A percentile compares a stretch with the other conserved stretches of the same genome.
Conservation (phyloP, 2,888 invertebrate species). For the Drosophila austrosaltans region DNA sequence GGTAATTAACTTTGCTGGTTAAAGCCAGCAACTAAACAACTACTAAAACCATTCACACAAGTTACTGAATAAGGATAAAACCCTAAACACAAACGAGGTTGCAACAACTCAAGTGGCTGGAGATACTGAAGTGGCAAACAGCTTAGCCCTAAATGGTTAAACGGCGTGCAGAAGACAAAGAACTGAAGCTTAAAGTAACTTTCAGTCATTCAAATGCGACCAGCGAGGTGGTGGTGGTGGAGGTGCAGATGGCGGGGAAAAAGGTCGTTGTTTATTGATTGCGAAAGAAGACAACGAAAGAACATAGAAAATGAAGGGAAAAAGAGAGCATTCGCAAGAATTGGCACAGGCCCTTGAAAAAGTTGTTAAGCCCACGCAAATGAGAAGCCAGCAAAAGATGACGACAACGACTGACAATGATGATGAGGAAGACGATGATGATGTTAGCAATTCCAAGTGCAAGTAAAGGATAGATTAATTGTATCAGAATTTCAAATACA, state of each 20-base stretch:
- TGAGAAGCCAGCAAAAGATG: slow-evolving; percentile 38
- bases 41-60: slow-evolving; percentile 30
- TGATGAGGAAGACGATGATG: neutral
- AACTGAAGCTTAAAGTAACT: slow-evolving; percentile 50
- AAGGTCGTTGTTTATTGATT: slow-evolving; percentile 75
- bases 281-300: slow-evolving; percentile 33
- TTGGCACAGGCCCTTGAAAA: slow-evolving; percentile 76
- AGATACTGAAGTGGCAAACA: slow-evolving; percentile 44
- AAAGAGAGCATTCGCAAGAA: slow-evolving; percentile 50
- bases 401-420: slow-evolving; percentile 29
- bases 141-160: slow-evolving; percentile 41
- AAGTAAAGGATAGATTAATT: slow-evolving; percentile 36
- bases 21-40: slow-evolving; percentile 37
- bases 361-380: slow-evolving; percentile 64
- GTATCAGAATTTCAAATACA: neutral
- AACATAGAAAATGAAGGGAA: slow-evolving; percentile 35
- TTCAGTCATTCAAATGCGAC: slow-evolving; percentile 35
- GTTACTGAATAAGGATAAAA: slow-evolving; percentile 29
- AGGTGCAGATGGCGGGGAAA: slow-evolving; percentile 35
- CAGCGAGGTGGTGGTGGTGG: neutral
- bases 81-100: slow-evolving; percentile 21
- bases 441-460: slow-evolving; percentile 53
- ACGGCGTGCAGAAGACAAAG: slow-evolving; percentile 29
- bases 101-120: slow-evolving; percentile 50
- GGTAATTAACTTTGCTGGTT: slow-evolving; percentile 61